Evolutionary conservation across 1,140 invertebrate species (phyloP), one percentile per base, ranked within the genome.

Genomic region (Glomeris maerens): DNA sequence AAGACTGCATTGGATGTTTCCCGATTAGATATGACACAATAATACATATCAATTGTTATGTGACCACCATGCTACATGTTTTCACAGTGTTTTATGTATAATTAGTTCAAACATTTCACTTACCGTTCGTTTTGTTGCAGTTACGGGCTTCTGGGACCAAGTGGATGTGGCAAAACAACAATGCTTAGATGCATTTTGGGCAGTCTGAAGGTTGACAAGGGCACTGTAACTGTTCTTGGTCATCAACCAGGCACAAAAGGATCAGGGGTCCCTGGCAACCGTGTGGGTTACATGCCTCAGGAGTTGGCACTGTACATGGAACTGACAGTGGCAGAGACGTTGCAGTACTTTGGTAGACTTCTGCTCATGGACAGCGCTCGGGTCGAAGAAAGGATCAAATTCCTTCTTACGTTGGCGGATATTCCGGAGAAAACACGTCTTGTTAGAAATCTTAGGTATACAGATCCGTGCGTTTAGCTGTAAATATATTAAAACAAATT

Each of bases 151-250:
- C 70, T 92, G 13, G 31, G 31, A 36, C 31, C 31, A 36, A 36
- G 31, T 36, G 31, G 31, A 36, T 84, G 83, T 62, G 81, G 82
- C 2, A 85, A 88, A 72, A 85, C 86, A 0, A 92, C 88, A 0
- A 68, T 91, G 2, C 72, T 93, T 1, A 83, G 84, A 4, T 91
- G 86, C 62, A 84, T 91, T 49, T 86, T 92, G 0, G 87, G 86
- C 13, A 71, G 84, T 52, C 70, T 84, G 48, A 72, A 80, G 57
- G 70, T 91, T 38, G 83, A 89, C 64, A 77, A 78, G 2, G 87
- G 88, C 1, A 80, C 86, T 57, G 84, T 91, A 45, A 83, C 79
- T 75, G 83, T 91, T 1, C 74, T 90, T 20, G 86, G 87, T 3
- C 83, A 83, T 40, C 79, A 78, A 59, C 88, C 88, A 1, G 86